A percentile compares a stretch with the other conserved stretches of the same genome.
These are phyloP conservation scores for Stylophora pistillata DNA, from an alignment of 64 coral and sea anemone species.

Conservation along the genomic window DNA sequence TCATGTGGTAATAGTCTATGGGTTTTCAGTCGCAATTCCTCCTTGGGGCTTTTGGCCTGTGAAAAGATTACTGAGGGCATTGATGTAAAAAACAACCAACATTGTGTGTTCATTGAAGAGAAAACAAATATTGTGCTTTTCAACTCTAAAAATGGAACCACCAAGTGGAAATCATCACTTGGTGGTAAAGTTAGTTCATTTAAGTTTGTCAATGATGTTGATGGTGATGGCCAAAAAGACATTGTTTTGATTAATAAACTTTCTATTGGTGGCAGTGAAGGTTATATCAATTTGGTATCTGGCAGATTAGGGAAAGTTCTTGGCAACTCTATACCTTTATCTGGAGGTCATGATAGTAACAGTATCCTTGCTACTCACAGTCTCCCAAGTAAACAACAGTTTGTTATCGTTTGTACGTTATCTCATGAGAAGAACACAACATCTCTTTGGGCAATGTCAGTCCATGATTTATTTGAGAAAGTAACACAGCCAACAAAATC, in stretches of 20 bases:
- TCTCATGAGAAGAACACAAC: not conserved
- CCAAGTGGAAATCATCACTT: conserved; percentile 45
- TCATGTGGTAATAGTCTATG: conserved; percentile 50
- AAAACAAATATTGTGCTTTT: conserved; percentile 49
- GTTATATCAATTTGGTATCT: conserved; percentile 48
- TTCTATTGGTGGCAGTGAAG: not conserved
- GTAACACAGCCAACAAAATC: not conserved
- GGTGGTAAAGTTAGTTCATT: conserved; percentile 42
- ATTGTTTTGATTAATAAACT: conserved; percentile 35
- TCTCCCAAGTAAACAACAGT: not conserved
- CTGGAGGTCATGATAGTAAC: not conserved
- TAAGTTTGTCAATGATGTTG: conserved; percentile 43
- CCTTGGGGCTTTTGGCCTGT: conserved; percentile 38
- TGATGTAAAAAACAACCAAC: not conserved
- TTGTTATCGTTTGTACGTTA: conserved; percentile 40
- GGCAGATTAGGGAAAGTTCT: conserved; percentile 68
- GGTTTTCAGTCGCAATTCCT: conserved; percentile 38
- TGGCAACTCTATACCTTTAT: conserved; percentile 43
- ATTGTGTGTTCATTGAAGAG: conserved; percentile 62
- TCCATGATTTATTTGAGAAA: conserved; percentile 33
- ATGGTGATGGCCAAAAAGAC: conserved; percentile 37
- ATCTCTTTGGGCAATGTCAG: conserved; percentile 38
- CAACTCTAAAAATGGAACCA: conserved; percentile 39
- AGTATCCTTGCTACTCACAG: conserved; percentile 17
- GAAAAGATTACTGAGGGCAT: not conserved